These are phyloP conservation scores for Sitta europaea DNA, from an alignment of 2,113 vertebrate genomes.

Conservation along the genomic window DNA sequence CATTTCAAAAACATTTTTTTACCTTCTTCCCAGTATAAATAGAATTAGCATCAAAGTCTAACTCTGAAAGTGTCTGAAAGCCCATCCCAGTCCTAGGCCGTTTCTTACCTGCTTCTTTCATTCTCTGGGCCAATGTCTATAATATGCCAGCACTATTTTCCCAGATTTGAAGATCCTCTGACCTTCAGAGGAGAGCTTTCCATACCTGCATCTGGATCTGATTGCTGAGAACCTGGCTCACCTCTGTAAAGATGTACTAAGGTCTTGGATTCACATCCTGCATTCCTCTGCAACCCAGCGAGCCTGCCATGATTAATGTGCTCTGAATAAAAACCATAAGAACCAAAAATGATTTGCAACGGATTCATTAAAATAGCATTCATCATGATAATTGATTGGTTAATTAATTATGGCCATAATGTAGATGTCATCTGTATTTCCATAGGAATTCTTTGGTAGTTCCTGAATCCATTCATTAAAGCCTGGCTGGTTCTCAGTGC, in stretches of 20 bases:
- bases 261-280: slow-evolving; percentile 47
- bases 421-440: slow-evolving; percentile 54
- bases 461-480: slow-evolving; percentile 55
- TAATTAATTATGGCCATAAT: slow-evolving; percentile 73
- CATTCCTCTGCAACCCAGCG: slow-evolving; percentile 28
- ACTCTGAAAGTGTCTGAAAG: background rate
- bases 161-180: background rate
- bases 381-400: slow-evolving; percentile 75
- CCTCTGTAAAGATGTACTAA: background rate
- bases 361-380: slow-evolving; percentile 74
- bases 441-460: slow-evolving; percentile 59
- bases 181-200: background rate
- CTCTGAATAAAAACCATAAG: slow-evolving; percentile 64
- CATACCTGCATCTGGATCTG: slow-evolving; percentile 21
- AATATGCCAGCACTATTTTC: background rate
- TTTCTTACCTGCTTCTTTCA: background rate
- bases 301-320: slow-evolving; percentile 68
- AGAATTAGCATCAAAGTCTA: background rate
- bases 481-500: background rate
- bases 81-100: background rate
- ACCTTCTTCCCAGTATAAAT: background rate
- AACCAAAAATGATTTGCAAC: slow-evolving; percentile 73
- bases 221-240: background rate
- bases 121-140: background rate
- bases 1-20: background rate